A percentile compares a stretch with the other conserved stretches of the same genome.
Conservation (phyloP, 2,797 vertebrate species). For the Pangasius larnaudii region DNA sequence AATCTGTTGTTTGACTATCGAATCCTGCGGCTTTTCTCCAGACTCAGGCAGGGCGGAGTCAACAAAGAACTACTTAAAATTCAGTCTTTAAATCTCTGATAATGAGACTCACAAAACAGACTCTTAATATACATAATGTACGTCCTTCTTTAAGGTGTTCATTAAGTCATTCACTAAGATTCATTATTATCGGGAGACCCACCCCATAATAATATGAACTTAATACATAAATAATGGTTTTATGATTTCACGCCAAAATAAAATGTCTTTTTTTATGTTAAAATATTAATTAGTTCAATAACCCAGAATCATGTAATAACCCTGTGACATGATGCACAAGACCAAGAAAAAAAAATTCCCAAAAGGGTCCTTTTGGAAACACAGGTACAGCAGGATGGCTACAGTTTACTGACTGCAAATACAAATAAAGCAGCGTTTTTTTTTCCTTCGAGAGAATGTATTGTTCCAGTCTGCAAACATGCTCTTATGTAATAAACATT, state of each 20-base stretch:
- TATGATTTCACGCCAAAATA: not conserved
- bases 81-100: not conserved
- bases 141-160: not conserved
- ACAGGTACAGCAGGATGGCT: not conserved
- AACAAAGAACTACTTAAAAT: not conserved
- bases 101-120: not conserved
- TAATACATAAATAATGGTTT: not conserved
- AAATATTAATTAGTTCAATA: not conserved
- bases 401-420: not conserved
- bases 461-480: not conserved
- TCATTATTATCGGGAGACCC: too few relatives aligned
- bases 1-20: not conserved
- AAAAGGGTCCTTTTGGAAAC: not conserved
- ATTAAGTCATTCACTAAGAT: not conserved
- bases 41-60: not conserved
- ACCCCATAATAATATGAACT: not conserved
- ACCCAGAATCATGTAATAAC: not conserved
- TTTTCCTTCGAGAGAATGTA: not conserved
- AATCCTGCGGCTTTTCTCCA: too few relatives aligned
- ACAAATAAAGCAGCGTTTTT: not conserved
- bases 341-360: not conserved
- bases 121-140: not conserved
- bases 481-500: constrained; percentile 36
- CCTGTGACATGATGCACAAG: not conserved
- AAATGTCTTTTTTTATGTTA: not conserved